Percentiles rank a stretch among this genome's conserved stretches.
Evolutionary conservation across 2,797 vertebrate genomes (phyloP).

Genomic region (Nasua narica): DNA sequence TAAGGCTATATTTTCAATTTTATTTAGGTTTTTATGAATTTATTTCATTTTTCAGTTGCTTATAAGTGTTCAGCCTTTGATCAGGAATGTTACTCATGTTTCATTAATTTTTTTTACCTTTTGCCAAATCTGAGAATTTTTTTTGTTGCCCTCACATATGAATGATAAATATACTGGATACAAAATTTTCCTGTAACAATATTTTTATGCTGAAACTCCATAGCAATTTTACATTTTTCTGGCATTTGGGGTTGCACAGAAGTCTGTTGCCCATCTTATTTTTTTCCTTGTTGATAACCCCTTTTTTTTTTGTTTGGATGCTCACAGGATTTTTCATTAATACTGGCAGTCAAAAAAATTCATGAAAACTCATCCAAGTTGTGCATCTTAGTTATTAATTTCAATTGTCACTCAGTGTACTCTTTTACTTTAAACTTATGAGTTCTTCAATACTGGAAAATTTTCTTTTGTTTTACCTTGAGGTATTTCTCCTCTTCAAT

Average conservation of each 20-base stretch:
- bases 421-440: constrained; percentile 28
- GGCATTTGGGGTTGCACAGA: not conserved
- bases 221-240: not conserved
- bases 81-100: not conserved
- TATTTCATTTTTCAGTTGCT: not conserved
- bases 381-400: not conserved
- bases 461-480: not conserved
- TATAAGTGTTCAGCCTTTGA: not conserved
- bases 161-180: not conserved
- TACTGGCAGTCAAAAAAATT: not conserved
- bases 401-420: not conserved
- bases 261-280: not conserved
- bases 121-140: not conserved
- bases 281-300: not conserved
- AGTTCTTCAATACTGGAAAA: not conserved
- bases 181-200: not conserved
- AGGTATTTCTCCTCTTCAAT: not conserved
- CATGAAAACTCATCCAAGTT: not conserved
- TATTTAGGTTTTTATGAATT: not conserved
- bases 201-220: not conserved
- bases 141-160: not conserved
- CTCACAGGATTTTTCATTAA: not conserved
- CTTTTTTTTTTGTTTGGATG: not conserved
- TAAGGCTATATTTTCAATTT: not conserved
- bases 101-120: not conserved